Conservation (phyloP, 2,888 invertebrate genomes). For the Drosophila fulvimacula region DNA sequence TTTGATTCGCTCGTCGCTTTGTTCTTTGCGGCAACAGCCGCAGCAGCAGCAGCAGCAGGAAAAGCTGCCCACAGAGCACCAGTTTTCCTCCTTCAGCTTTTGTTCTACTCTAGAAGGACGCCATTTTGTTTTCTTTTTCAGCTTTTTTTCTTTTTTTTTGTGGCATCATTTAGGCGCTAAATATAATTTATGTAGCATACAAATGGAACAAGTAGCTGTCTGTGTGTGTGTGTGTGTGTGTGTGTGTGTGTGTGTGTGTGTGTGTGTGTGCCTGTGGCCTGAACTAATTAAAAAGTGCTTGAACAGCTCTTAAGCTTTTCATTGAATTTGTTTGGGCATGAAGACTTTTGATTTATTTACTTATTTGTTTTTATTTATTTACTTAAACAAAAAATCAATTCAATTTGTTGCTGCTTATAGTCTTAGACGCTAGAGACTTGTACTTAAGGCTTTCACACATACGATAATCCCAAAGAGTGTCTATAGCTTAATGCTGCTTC, state of each 20-base stretch:
- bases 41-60: constrained; percentile 4
- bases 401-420: not conserved
- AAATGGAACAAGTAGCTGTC: not conserved
- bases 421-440: not conserved
- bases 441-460: too few relatives aligned
- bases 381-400: not conserved
- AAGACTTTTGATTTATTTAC: not conserved
- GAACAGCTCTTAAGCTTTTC: not conserved
- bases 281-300: constrained; percentile 10
- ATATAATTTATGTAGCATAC: constrained; percentile 11
- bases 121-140: constrained; percentile 60
- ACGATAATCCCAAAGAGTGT: too few relatives aligned
- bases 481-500: too few relatives aligned
- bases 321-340: not conserved
- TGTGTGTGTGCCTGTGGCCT: not conserved
- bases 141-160: constrained; percentile 23
- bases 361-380: not conserved
- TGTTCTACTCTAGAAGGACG: constrained; percentile 43
- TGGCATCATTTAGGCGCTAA: constrained; percentile 47
- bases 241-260: not conserved
- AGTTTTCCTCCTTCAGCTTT: constrained; percentile 6
- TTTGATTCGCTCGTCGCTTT: constrained; percentile 73
- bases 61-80: not conserved
- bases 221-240: not conserved
- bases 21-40: constrained; percentile 53